Base-by-base conservation (phyloP, 2,888 invertebrate genomes). In the Polyommatus iphigenia region DNA sequence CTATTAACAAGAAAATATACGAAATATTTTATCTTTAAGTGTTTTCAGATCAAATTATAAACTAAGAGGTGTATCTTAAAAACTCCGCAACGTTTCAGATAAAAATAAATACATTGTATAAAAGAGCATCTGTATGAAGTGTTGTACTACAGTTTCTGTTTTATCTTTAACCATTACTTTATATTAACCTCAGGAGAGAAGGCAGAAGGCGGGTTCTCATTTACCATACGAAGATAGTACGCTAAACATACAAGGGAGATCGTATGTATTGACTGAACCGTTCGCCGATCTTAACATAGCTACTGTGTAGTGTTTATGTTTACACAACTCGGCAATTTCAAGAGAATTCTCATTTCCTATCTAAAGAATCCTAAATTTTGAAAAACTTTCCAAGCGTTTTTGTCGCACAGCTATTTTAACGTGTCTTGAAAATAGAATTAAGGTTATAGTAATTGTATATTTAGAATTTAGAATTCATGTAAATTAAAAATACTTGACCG, bases 131-230 rank as follows among this genome's bases (percentile, higher is more conserved):
- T 24, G 18, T 29, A 10, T 62, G 0, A 24, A 20, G 62, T 59
- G 20, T 3, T 29, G 24, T 32, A 67, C 67, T 29, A 67, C 15
- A 3, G 6, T 67, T 67, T 67, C 29, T 24, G 29, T 67, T 67
- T 32, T 67, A 67, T 67, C 29, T 18, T 32, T 29, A 29, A 24
- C 46, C 75, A 50, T 50, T 54, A 50, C 29, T 54, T 72, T 24
- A 75, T 75, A 75, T 54, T 32, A 75, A 50, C 50, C 75, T 24
- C 50, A 2, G 18, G 29, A 75, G 75, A 29, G 75, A 46, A 67
- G 18, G 29, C 29, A 67, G 75, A 50, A 29, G 46, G 46, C 29
- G 24, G 75, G 13, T 75, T 73, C 18, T 50, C 46, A 54, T 75
- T 75, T 75, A 54, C 50, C 29, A 50, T 50, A 50, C 75, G 29